Conservation (phyloP, 2,797 vertebrate species). For the Lacerta bilineata region DNA sequence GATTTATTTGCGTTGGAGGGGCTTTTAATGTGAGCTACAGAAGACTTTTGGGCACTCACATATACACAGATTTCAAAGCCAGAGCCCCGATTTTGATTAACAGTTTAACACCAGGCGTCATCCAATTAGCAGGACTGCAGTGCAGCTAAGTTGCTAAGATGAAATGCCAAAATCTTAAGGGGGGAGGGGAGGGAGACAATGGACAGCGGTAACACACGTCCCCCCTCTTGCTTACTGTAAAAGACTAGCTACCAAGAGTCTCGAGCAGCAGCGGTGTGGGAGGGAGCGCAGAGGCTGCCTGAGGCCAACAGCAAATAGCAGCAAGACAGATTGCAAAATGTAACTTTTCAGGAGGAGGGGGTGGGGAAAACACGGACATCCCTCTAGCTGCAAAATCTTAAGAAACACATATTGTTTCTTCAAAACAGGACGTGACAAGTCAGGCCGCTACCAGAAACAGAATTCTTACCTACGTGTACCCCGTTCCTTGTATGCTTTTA, state of each 20-base stretch:
- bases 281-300: background rate
- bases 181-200: background rate
- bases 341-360: background rate
- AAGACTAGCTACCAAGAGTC: constrained; percentile 16
- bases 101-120: constrained; percentile 20
- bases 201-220: background rate
- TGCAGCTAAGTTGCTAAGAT: constrained; percentile 18
- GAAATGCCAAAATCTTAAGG: constrained; percentile 39
- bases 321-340: rapidly evolving
- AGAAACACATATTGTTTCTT: background rate
- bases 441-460: background rate
- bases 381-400: background rate
- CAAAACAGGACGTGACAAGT: background rate
- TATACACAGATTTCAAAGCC: constrained; percentile 22
- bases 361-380: background rate
- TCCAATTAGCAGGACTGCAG: constrained; percentile 38
- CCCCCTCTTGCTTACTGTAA: background rate
- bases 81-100: constrained; percentile 37
- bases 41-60: background rate
- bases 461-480: background rate
- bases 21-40: constrained; percentile 54
- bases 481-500: rapidly evolving
- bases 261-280: background rate
- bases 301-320: background rate
- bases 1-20: constrained; percentile 40